These are phyloP conservation scores for Gulo gulo DNA, from an alignment of 2,113 vertebrate species.

Conservation along the genomic window DNA sequence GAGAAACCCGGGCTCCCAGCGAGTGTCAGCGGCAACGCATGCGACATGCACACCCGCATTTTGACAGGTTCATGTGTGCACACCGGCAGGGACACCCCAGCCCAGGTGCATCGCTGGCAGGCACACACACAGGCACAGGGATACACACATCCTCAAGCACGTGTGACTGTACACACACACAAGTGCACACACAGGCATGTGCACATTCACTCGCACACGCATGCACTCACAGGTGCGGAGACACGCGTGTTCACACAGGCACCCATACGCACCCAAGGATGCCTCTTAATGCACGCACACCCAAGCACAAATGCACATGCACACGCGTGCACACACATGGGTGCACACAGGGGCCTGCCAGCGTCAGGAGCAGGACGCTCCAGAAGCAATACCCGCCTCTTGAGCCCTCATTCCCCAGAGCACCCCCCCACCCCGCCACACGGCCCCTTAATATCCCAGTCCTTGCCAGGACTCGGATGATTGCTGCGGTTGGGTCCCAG, in stretches of 20 bases:
- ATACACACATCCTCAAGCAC: no score
- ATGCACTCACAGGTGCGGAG: background rate
- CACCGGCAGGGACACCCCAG: no score
- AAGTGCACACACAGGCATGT: background rate
- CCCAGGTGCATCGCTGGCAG: no score
- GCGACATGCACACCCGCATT: background rate
- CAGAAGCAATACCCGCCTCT: background rate
- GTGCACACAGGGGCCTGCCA: background rate
- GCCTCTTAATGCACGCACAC: background rate
- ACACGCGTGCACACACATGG: no score
- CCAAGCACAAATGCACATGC: background rate
- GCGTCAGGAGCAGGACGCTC: background rate
- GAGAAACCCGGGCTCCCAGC: background rate
- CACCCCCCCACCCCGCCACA: no score
- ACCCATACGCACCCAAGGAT: fast-evolving
- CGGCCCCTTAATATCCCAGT: no score
- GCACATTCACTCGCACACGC: no score
- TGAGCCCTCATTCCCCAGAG: background rate
- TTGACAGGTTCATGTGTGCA: background rate
- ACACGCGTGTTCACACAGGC: background rate
- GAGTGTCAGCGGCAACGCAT: fast-evolving
- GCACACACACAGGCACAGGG: no score
- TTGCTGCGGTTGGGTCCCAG: background rate
- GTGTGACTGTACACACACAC: no score
- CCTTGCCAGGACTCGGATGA: background rate